Percentiles rank a stretch among this genome's conserved stretches.
These are phyloP conservation scores for Cyclopterus lumpus DNA, from an alignment of 2,797 vertebrate genomes.

Conservation along the genomic window DNA sequence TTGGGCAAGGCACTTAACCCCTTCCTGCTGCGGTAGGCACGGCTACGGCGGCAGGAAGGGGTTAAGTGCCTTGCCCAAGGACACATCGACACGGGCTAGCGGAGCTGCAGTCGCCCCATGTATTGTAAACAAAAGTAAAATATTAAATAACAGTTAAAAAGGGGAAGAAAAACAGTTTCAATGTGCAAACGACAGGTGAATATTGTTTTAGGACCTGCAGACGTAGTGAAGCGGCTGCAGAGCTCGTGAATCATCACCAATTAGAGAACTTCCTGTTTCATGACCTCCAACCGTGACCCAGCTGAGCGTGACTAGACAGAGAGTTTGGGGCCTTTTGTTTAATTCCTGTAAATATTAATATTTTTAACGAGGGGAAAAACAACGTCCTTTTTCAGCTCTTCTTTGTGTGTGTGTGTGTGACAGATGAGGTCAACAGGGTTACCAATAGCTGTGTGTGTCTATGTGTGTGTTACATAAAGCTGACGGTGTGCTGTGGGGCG, in stretches of 20 bases:
- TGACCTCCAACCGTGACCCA: not conserved
- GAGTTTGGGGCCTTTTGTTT: not conserved
- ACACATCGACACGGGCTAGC: too few relatives aligned
- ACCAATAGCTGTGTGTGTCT: slow-evolving; percentile 51
- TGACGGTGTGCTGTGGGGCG: not conserved
- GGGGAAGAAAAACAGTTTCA: not conserved
- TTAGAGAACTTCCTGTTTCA: not conserved
- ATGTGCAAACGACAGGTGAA: not conserved
- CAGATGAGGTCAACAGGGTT: slow-evolving; percentile 32
- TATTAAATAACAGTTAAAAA: not conserved
- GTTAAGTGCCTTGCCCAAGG: too few relatives aligned
- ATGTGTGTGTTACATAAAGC: slow-evolving; percentile 52
- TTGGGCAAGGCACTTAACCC: too few relatives aligned
- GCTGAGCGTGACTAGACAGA: too few relatives aligned
- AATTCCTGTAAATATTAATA: not conserved
- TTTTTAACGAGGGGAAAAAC: not conserved
- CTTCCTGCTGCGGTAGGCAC: too few relatives aligned
- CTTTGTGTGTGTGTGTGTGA: not conserved
- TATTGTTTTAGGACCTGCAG: too few relatives aligned
- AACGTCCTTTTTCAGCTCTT: not conserved
- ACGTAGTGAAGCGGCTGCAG: not conserved
- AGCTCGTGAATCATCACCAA: not conserved
- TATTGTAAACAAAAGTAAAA: too few relatives aligned
- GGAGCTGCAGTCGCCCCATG: too few relatives aligned
- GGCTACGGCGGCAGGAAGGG: too few relatives aligned